phyloP scores from a whole-genome alignment of 2,797 vertebrate species.

The Gephyroberyx darwinii region DNA sequence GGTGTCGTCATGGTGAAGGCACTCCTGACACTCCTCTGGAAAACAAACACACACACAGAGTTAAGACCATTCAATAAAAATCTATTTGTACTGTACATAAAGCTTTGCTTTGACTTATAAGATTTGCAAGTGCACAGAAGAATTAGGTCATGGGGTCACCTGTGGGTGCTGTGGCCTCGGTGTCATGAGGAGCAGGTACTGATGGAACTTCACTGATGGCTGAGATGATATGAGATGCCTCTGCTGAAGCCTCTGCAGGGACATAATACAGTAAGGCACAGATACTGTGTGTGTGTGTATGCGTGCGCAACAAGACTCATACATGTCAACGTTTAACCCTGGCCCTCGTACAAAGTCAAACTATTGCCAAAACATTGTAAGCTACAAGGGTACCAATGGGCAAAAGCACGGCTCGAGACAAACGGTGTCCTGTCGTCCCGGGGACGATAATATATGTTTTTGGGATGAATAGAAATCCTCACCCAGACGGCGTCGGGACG shows the following conservation, averaged over 20 bases:
- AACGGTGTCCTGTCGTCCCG: too few species aligned
- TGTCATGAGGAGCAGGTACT: conserved; percentile 89
- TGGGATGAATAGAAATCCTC: too few species aligned
- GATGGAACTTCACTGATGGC: conserved; percentile 88
- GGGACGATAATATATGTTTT: too few species aligned
- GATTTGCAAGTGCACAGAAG: not conserved
- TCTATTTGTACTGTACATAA: too few species aligned
- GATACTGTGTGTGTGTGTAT: not conserved
- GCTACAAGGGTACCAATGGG: too few species aligned
- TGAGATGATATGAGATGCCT: conserved; percentile 93
- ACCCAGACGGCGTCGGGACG: too few species aligned
- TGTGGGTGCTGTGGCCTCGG: conserved; percentile 70
- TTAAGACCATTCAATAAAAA: too few species aligned
- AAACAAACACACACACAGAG: conserved; percentile 25
- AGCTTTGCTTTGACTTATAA: not conserved
- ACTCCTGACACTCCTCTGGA: conserved; percentile 74
- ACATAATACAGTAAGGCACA: conserved; percentile 39
- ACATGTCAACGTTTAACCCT: too few species aligned
- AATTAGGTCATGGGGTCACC: conserved; percentile 62
- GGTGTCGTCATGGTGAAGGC: conserved; percentile 42
- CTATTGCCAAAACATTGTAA: too few species aligned
- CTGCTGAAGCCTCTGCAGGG: conserved; percentile 82
- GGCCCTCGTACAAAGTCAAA: too few species aligned
- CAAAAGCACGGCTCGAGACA: too few species aligned
- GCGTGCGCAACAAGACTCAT: too few species aligned